These are phyloP conservation scores for Trachythela sp. DNA, from an alignment of 64 coral and sea anemone genomes.

Conservation along the genomic window DNA sequence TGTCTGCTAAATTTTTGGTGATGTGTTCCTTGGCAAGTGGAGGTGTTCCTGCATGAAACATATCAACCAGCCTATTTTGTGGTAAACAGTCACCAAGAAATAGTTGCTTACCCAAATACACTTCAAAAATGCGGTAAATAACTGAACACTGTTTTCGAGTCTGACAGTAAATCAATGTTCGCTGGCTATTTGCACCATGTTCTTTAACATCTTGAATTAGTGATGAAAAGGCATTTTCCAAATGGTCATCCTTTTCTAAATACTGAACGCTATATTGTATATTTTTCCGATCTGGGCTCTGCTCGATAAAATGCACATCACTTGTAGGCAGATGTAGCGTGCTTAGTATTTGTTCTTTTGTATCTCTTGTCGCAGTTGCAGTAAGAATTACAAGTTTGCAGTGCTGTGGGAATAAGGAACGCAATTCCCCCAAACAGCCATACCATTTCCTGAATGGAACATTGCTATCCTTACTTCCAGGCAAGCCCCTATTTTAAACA, in stretches of 20 bases:
- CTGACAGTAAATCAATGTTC: constrained; percentile 53
- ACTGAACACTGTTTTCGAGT: constrained; percentile 8
- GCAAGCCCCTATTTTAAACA: neutral
- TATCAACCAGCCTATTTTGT: neutral
- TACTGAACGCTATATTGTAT: constrained; percentile 36
- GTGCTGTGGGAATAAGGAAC: constrained; percentile 49
- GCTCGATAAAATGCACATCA: constrained; percentile 55
- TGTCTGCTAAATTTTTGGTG: neutral
- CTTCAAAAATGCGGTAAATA: neutral
- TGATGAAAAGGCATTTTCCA: constrained; percentile 39
- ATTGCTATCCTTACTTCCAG: neutral
- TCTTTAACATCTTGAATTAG: constrained; percentile 56
- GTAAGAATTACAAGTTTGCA: constrained; percentile 53
- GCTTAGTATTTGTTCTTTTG: constrained; percentile 49
- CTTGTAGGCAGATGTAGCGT: neutral
- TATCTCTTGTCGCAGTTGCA: constrained; percentile 71
- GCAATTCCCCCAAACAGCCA: constrained; percentile 60
- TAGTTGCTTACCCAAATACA: neutral
- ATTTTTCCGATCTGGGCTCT: constrained; percentile 55
- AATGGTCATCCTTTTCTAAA: constrained; percentile 47
- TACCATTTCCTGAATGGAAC: constrained; percentile 58
- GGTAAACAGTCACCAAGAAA: neutral
- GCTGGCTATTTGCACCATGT: constrained; percentile 24
- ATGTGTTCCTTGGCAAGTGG: neutral
- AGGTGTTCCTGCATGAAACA: constrained; percentile 11